Conservation (phyloP, 2,797 vertebrate genomes). For the Hoplostethus mediterraneus region DNA sequence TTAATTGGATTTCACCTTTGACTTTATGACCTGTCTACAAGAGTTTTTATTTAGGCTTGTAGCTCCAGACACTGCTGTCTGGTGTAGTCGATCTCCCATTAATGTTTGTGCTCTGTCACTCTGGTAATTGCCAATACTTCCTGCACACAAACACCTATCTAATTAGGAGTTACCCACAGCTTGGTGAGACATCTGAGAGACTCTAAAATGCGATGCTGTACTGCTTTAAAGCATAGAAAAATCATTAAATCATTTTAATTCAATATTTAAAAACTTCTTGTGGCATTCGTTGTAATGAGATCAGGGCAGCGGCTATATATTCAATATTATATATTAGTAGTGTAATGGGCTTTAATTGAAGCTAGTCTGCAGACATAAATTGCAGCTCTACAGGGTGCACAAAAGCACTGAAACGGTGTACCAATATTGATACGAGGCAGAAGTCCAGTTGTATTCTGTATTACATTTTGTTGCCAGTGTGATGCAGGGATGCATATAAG, state of each 20-base stretch:
- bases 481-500: not conserved
- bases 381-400: slow-evolving; percentile 12
- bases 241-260: slow-evolving; percentile 52
- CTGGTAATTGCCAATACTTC: slow-evolving; percentile 71
- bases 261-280: slow-evolving; percentile 42
- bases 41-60: slow-evolving; percentile 60
- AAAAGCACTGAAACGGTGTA: slow-evolving; percentile 11
- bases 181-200: slow-evolving; percentile 63
- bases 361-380: slow-evolving; percentile 8
- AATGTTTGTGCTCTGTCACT: slow-evolving; percentile 72
- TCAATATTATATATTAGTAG: slow-evolving; percentile 39
- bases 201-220: slow-evolving; percentile 56
- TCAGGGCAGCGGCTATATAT: slow-evolving; percentile 6
- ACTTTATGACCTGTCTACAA: slow-evolving; percentile 64
- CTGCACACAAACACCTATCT: slow-evolving; percentile 68
- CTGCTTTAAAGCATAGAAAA: slow-evolving; percentile 49
- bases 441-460: not conserved
- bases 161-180: slow-evolving; percentile 65
- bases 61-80: slow-evolving; percentile 59
- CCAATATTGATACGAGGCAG: not conserved
- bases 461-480: not conserved
- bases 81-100: slow-evolving; percentile 60
- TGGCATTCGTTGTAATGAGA: slow-evolving; percentile 48
- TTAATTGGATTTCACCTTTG: slow-evolving; percentile 77
- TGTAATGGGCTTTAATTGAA: slow-evolving; percentile 38